Conservation (phyloP, 2,888 invertebrate genomes). For the Oxytorus armatus region DNA sequence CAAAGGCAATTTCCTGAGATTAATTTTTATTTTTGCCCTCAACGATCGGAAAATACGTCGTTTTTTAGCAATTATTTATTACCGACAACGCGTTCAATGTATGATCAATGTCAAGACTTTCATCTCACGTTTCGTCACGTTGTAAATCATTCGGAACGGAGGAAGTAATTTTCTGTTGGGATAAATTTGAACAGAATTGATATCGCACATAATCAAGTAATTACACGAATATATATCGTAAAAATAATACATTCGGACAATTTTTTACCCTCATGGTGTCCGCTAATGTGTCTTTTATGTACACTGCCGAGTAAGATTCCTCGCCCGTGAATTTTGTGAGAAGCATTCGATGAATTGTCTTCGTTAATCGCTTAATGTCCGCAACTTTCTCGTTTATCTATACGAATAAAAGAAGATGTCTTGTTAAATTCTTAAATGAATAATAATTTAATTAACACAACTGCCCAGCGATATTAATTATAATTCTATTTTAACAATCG, state of each 20-base stretch:
- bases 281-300: constrained; percentile 75
- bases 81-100: constrained; percentile 43
- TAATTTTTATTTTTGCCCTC: too few relatives aligned
- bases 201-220: not conserved
- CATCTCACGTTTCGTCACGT: constrained; percentile 38
- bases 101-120: constrained; percentile 19
- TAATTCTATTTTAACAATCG: too few relatives aligned
- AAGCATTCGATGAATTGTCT: constrained; percentile 75
- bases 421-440: too few relatives aligned
- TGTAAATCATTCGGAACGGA: constrained; percentile 72
- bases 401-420: not conserved
- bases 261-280: constrained; percentile 74
- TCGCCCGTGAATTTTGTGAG: constrained; percentile 74
- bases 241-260: too few relatives aligned
- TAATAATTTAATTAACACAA: too few relatives aligned
- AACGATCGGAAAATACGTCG: too few relatives aligned
- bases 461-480: too few relatives aligned
- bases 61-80: constrained; percentile 9
- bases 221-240: not conserved
- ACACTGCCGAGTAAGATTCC: constrained; percentile 74
- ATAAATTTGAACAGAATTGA: not conserved
- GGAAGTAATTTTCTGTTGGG: constrained; percentile 76
- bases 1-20: constrained; percentile 30
- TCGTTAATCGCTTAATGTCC: constrained; percentile 80
- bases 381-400: constrained; percentile 74